Evolutionary conservation across 2,888 invertebrate species (phyloP).

Genomic region (Anthoptus insignis): DNA sequence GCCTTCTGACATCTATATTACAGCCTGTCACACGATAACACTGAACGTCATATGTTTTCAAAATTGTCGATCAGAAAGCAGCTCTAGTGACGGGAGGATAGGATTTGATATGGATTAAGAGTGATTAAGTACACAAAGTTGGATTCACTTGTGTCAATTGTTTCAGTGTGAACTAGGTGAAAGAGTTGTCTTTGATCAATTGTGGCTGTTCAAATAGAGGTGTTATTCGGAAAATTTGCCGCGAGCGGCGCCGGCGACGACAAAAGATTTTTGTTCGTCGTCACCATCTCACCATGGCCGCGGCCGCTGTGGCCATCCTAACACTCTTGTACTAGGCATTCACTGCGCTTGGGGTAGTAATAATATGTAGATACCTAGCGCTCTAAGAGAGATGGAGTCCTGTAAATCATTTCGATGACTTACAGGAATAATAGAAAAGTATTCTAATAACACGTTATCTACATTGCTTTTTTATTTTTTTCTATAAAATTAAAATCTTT

Average conservation of each 20-base stretch:
- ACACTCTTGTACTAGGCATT: background rate
- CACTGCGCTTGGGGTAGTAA: background rate
- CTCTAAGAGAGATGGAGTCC: background rate
- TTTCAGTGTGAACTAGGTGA: slow-evolving; percentile 51
- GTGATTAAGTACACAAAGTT: slow-evolving; percentile 50
- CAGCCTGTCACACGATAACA: slow-evolving; percentile 40
- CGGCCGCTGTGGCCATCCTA: background rate
- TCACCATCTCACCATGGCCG: too few species aligned
- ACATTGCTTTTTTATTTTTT: too few species aligned
- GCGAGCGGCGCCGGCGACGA: slow-evolving; percentile 42
- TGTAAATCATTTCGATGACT: too few species aligned
- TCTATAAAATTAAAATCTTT: too few species aligned
- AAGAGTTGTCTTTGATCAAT: slow-evolving; percentile 35
- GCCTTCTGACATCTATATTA: slow-evolving; percentile 74
- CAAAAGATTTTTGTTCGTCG: slow-evolving; percentile 21
- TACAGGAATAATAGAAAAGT: too few species aligned
- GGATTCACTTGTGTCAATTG: slow-evolving; percentile 81
- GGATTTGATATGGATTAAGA: slow-evolving; percentile 50
- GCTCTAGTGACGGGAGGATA: slow-evolving; percentile 54
- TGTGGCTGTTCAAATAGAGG: slow-evolving; percentile 39
- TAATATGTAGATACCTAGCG: too few species aligned
- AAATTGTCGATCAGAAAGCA: slow-evolving; percentile 54
- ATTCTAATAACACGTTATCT: too few species aligned
- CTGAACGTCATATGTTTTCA: slow-evolving; percentile 38
- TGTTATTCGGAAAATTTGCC: slow-evolving; percentile 51